Conservation (phyloP, 37 sponge, comb jelly and placozoan species). For the Diacarnus erythraeanus region DNA sequence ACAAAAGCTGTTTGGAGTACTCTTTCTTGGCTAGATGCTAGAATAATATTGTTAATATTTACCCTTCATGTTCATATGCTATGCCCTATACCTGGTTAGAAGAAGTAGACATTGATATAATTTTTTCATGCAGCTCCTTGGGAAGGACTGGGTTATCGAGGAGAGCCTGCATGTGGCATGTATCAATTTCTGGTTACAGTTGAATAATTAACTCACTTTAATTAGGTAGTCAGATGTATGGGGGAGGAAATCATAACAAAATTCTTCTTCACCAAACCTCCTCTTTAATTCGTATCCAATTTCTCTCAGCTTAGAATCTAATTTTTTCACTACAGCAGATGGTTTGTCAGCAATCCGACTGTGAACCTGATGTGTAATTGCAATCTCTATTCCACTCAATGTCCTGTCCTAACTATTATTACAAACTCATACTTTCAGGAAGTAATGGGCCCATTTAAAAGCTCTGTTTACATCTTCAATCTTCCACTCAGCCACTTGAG, state of each 20-base stretch:
- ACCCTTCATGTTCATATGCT: no score
- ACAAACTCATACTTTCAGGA: conserved; percentile 23
- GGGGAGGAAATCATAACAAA: conserved; percentile 18
- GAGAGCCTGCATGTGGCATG: conserved; percentile 17
- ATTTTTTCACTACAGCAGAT: conserved; percentile 27
- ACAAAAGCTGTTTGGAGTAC: not conserved
- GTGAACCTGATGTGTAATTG: conserved; percentile 34
- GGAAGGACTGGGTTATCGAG: conserved; percentile 44
- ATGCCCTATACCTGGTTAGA: not conserved
- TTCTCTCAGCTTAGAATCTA: conserved; percentile 30
- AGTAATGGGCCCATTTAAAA: conserved; percentile 59
- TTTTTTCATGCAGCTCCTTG: conserved; percentile 7
- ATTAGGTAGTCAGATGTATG: conserved; percentile 37
- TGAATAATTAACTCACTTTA: conserved; percentile 7
- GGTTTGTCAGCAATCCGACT: conserved; percentile 9
- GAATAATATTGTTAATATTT: no score
- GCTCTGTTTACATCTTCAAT: conserved; percentile 57
- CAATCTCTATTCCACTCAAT: not conserved
- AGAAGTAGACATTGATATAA: not conserved
- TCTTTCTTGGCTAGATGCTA: not conserved
- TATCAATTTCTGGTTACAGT: not conserved
- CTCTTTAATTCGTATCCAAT: conserved; percentile 1
- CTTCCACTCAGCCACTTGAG: conserved; percentile 56
- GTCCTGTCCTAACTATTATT: not conserved
- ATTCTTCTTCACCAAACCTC: conserved; percentile 20